Percentiles rank a stretch among this genome's conserved stretches.
These are phyloP conservation scores for Drosophila nr. perissopoda DNA, from an alignment of 2,888 invertebrate species.

Conservation along the genomic window DNA sequence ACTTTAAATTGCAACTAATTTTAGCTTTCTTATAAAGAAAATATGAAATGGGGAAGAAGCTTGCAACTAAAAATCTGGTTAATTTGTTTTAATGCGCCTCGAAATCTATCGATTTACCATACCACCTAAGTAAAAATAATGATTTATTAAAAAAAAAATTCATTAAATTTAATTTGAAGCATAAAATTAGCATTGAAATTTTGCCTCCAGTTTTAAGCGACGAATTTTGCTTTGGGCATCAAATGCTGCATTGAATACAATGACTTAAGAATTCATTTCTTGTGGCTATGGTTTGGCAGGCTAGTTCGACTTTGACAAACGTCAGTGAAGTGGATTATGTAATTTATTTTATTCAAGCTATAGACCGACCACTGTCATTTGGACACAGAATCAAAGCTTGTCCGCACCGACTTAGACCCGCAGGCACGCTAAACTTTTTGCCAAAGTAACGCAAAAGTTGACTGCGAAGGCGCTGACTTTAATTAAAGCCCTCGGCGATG, in stretches of 20 bases:
- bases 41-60: not conserved
- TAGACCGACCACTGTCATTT: conserved; percentile 40
- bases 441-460: conserved; percentile 60
- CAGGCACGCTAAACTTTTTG: conserved; percentile 57
- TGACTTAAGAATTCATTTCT: conserved; percentile 27
- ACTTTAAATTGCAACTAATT: not conserved
- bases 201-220: conserved; percentile 3
- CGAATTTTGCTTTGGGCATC: conserved; percentile 27
- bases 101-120: not conserved
- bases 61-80: not conserved
- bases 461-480: conserved; percentile 44
- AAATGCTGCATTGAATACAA: conserved; percentile 44
- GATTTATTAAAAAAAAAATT: not conserved
- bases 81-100: not conserved
- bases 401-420: conserved; percentile 39
- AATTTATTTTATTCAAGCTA: conserved; percentile 64
- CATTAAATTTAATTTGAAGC: not conserved
- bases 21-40: not conserved
- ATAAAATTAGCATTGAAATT: not conserved
- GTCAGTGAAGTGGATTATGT: conserved; percentile 67
- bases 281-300: conserved; percentile 1
- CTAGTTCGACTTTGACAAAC: conserved; percentile 56
- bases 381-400: conserved; percentile 54
- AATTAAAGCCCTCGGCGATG: conserved; percentile 51
- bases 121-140: not conserved